Base-by-base conservation (phyloP, 2,888 invertebrate species). In the Orchestes rusci region DNA sequence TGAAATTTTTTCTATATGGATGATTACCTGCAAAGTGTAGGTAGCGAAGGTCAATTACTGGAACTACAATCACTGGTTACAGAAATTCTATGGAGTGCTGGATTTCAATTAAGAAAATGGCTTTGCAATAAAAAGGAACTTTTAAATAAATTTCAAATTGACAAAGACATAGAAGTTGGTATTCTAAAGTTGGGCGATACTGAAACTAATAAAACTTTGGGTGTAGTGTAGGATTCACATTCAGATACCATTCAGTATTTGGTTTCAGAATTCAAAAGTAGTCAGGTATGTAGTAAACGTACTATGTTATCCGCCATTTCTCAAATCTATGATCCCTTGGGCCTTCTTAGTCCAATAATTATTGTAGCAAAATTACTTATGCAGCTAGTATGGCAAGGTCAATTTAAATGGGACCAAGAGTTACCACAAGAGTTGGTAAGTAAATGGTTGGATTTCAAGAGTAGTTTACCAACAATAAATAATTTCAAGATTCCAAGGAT, bases 271-370 rank as follows among this genome's bases (percentile, higher is more conserved):
- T 39, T 43, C 16, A 20, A n/a, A n/a, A 3, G 15, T n/a, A n/a
- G n/a, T n/a, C n/a, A n/a, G n/a, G n/a, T n/a, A n/a, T n/a, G n/a
- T n/a, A n/a, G n/a, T 5, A 37, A 42, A 32, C 12, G 45, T 18
- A 37, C 37, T 27, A 47, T 48, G 15, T 16, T 46, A 15, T 48
- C 45, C 10, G 15, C n/a, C 2, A 32, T 41, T 7, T 48, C 30
- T 8, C 39, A 47, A 16, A 32, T 48, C 4, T 48, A 46, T 30
- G 45, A 48, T 34, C 48, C 45, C 12, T 15, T 48, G 15, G 40
- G 36, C 3, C 39, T 45, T 2, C 13, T 30, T 7, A n/a, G 27
- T 23, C 27, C 27, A 23, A 23, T 23, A 23, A 23, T 23, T 8
- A 23, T 23, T 23, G 27, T 23, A 8, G 27, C 27, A 23, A 23